These are phyloP conservation scores for Malurus melanocephalus DNA, from an alignment of 2,113 vertebrate species.

Conservation along the genomic window DNA sequence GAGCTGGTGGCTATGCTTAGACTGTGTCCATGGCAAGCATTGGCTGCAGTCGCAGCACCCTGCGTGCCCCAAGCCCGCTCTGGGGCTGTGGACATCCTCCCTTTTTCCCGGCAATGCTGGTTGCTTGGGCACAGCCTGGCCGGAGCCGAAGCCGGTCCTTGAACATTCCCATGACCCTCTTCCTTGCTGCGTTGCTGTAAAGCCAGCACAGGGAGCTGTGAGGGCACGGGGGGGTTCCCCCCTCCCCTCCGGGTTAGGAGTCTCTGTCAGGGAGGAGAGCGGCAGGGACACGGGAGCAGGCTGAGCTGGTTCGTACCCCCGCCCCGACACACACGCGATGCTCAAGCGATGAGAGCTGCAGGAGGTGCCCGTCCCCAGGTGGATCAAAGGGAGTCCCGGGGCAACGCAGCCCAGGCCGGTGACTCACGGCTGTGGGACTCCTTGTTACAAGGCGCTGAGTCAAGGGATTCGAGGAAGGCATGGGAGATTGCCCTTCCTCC, in stretches of 20 bases:
- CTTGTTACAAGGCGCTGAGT: conserved; percentile 23
- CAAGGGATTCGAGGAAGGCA: neutral
- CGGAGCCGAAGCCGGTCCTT: neutral
- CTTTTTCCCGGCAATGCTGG: neutral
- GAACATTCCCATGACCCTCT: neutral
- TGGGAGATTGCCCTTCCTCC: neutral
- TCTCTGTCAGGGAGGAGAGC: neutral
- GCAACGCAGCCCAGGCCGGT: neutral
- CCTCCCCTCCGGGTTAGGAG: neutral
- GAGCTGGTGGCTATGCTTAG: neutral
- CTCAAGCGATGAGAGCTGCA: neutral
- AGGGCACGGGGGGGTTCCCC: neutral
- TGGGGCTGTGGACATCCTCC: neutral
- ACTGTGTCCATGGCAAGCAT: rapidly evolving
- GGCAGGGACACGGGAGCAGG: neutral
- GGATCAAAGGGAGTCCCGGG: conserved; percentile 47
- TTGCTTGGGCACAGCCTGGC: neutral
- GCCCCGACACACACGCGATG: neutral
- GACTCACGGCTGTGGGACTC: conserved; percentile 39
- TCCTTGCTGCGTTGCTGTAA: neutral
- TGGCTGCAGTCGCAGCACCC: neutral
- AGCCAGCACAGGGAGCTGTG: neutral
- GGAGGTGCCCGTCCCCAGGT: conserved; percentile 14
- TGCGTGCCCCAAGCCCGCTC: rapidly evolving
- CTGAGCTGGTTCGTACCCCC: neutral